Evolutionary conservation across 2,888 invertebrate genomes (phyloP).

Genomic region (Euspilapteryx auroguttella): DNA sequence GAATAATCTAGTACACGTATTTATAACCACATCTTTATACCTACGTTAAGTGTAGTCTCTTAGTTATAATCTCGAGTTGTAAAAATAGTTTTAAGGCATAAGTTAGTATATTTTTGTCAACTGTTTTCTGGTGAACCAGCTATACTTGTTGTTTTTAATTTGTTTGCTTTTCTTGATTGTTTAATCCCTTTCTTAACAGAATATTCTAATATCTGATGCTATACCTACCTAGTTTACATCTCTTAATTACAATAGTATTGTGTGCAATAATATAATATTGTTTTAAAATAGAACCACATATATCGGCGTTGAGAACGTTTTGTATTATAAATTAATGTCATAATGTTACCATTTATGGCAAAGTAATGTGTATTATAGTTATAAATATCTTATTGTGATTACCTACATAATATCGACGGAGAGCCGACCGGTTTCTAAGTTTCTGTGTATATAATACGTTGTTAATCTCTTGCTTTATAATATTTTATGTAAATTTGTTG

Average conservation of each 20-base stretch:
- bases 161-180: slow-evolving; percentile 27
- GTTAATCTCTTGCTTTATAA: slow-evolving; percentile 53
- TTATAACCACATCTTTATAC: slow-evolving; percentile 33
- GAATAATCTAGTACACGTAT: slow-evolving; percentile 40
- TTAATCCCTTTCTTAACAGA: slow-evolving; percentile 20
- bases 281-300: slow-evolving; percentile 44
- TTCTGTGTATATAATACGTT: slow-evolving; percentile 48
- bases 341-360: slow-evolving; percentile 62
- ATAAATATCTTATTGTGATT: too few relatives aligned
- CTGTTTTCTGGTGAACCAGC: slow-evolving; percentile 28
- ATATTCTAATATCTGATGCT: too few relatives aligned
- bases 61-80: slow-evolving; percentile 46
- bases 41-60: slow-evolving; percentile 19
- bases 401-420: too few relatives aligned
- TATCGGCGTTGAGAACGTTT: slow-evolving; percentile 60
- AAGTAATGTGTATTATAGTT: slow-evolving; percentile 55
- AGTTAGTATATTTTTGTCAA: slow-evolving; percentile 16
- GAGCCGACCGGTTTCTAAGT: too few relatives aligned
- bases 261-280: slow-evolving; percentile 64
- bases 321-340: slow-evolving; percentile 58
- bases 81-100: slow-evolving; percentile 20
- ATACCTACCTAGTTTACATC: slow-evolving; percentile 24
- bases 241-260: slow-evolving; percentile 42
- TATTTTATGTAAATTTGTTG: slow-evolving; percentile 21
- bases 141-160: slow-evolving; percentile 23